A percentile compares a stretch with the other conserved stretches of the same genome.
Evolutionary conservation across 2,797 vertebrate species (phyloP).

Genomic region (Heliangelus exortis): DNA sequence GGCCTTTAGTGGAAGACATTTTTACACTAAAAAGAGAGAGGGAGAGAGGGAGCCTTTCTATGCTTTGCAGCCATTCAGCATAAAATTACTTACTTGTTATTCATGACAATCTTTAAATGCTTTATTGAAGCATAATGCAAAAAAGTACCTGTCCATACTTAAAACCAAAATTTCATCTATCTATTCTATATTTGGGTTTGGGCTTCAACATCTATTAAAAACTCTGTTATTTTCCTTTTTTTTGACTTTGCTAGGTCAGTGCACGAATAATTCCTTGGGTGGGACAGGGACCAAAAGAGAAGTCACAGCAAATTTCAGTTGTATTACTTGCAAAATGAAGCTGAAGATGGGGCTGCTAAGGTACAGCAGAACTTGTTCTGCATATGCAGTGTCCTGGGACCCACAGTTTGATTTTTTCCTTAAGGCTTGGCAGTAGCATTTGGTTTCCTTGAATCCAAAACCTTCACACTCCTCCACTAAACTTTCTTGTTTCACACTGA

Average conservation of each 20-base stretch:
- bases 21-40: slow-evolving; percentile 6
- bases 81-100: slow-evolving; percentile 74
- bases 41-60: neutral
- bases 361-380: neutral
- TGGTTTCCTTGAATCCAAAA: neutral
- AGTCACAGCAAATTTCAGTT: neutral
- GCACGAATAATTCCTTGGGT: neutral
- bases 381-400: neutral
- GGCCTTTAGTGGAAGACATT: slow-evolving; percentile 44
- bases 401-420: neutral
- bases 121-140: slow-evolving; percentile 68
- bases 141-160: slow-evolving; percentile 49
- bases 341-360: neutral
- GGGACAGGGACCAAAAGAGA: neutral
- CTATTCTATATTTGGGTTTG: neutral
- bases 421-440: fast-evolving
- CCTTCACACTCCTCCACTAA: neutral
- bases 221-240: neutral
- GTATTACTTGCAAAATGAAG: neutral
- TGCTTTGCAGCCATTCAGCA: slow-evolving; percentile 60
- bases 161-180: neutral
- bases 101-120: slow-evolving; percentile 67
- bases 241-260: neutral
- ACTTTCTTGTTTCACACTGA: neutral
- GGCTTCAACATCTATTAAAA: neutral